phyloP scores from a whole-genome alignment of 2,888 invertebrate species.

The Spicauda simplicius region DNA sequence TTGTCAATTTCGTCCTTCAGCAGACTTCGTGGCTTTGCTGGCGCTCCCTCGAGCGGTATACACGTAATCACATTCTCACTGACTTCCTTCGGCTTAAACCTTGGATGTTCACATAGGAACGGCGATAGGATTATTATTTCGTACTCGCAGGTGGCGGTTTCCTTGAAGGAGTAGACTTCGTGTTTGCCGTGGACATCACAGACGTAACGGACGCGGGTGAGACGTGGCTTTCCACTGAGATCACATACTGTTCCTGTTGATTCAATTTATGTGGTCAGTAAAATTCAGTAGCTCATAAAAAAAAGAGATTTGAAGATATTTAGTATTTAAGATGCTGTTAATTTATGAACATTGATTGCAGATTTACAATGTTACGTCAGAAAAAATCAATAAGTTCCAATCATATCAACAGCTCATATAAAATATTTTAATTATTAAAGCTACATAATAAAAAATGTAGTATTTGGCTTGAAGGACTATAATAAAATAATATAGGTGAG shows the following conservation, averaged over 20 bases:
- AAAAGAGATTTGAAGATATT: too few species aligned
- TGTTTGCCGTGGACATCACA: slow-evolving; percentile 95
- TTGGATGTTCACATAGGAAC: slow-evolving; percentile 94
- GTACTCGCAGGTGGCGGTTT: slow-evolving; percentile 97
- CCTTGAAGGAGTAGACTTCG: slow-evolving; percentile 96
- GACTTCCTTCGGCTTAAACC: slow-evolving; percentile 91
- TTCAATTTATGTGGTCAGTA: neutral
- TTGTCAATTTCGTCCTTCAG: slow-evolving; percentile 90
- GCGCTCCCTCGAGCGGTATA: slow-evolving; percentile 86
- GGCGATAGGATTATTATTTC: slow-evolving; percentile 95
- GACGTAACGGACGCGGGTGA: slow-evolving; percentile 93
- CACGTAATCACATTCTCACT: slow-evolving; percentile 92
- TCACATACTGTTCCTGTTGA: slow-evolving; percentile 92
- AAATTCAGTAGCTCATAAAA: too few species aligned
- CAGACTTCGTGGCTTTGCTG: slow-evolving; percentile 90
- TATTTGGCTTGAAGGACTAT: too few species aligned
- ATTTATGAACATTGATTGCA: too few species aligned
- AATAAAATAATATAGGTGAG: too few species aligned
- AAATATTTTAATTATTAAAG: too few species aligned
- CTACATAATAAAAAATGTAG: too few species aligned
- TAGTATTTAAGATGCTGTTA: too few species aligned
- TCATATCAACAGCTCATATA: too few species aligned
- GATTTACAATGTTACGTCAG: too few species aligned
- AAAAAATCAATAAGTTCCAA: too few species aligned
- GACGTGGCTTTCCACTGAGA: slow-evolving; percentile 92